A percentile compares a stretch with the other conserved stretches of the same genome.
phyloP scores from a whole-genome alignment of 2,113 vertebrate genomes.

The Oxygymnocypris stewartii region DNA sequence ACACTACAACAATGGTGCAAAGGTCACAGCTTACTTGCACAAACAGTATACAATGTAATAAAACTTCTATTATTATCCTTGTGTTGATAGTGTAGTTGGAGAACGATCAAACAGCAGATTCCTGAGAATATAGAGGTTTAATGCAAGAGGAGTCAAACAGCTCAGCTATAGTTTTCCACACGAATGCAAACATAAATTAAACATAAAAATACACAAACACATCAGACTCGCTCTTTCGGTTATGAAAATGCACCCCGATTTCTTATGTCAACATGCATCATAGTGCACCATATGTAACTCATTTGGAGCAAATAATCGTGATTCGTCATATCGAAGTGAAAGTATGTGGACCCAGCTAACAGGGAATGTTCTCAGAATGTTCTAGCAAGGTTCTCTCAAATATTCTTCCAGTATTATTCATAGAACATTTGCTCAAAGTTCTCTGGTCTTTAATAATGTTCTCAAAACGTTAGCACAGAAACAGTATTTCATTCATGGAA shows the following conservation, averaged over 20 bases:
- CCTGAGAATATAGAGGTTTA: slow-evolving; percentile 1
- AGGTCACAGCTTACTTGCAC: background rate
- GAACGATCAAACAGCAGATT: background rate
- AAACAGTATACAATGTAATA: background rate
- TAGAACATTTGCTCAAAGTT: too few relatives aligned
- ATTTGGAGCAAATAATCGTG: background rate
- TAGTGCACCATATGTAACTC: background rate
- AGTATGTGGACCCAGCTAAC: background rate
- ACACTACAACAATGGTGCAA: background rate
- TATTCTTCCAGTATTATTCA: too few relatives aligned
- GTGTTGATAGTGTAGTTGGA: background rate
- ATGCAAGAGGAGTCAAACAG: background rate
- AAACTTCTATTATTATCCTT: background rate
- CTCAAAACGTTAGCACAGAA: too few relatives aligned
- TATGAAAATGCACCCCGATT: background rate
- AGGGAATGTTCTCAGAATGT: background rate
- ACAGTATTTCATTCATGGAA: background rate
- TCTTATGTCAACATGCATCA: background rate
- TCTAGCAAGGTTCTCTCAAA: background rate
- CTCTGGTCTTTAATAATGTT: too few relatives aligned
- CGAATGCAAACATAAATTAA: background rate
- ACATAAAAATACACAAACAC: background rate
- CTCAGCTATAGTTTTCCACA: background rate
- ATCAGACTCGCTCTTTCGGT: background rate
- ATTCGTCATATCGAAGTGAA: background rate